Evolutionary conservation across 2,113 vertebrate species (phyloP), one percentile per base, ranked within the genome.

Genomic region (Camelus dromedarius): DNA sequence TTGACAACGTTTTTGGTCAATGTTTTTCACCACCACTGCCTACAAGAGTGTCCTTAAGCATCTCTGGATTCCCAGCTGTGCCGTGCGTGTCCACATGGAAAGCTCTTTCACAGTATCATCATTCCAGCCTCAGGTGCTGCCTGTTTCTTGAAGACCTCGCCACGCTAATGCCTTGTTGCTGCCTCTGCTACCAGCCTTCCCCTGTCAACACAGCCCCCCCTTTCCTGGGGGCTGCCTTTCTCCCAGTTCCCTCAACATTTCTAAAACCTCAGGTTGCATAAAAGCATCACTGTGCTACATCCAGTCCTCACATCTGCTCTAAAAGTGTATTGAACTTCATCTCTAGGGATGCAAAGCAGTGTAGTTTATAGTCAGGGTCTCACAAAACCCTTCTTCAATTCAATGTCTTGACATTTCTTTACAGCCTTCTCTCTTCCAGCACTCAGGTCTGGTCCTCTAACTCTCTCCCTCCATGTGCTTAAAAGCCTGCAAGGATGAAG

Each of bases 131-230:
- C 42, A 10, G 56, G 6, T 67, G 19, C 32, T 38, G 5, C 3
- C 46, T 14, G 5, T n/a, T 16, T 60, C 62, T 7, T 58, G 12
- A 54, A 72, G 24, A 26, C 28, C 16, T 42, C 66, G 19, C 0
- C 0, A 32, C 11, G 26, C 0, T 35, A 62, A 67, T 30, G 18
- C 11, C 11, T 64, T 30, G 35, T 15, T 89, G n/a, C 19, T 82
- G 2, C 6, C 9, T 16, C 13, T 6, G 18, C 22, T 80, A 30
- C 1, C 56, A 89, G 30, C 5, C 56, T 6, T 81, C 22, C 28
- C 8, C 24, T 30, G 20, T 26, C 56, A 85, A 67, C 1, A 88
- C 0, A 1, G 2, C 19, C n/a, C 24, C 24, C 18, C 26, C 18
- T 75, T 93, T 79, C 15, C 77, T 52, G 50, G 30, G 12, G 62